Conservation (phyloP, 2,888 invertebrate genomes). For the Melangyna quadrimaculata region DNA sequence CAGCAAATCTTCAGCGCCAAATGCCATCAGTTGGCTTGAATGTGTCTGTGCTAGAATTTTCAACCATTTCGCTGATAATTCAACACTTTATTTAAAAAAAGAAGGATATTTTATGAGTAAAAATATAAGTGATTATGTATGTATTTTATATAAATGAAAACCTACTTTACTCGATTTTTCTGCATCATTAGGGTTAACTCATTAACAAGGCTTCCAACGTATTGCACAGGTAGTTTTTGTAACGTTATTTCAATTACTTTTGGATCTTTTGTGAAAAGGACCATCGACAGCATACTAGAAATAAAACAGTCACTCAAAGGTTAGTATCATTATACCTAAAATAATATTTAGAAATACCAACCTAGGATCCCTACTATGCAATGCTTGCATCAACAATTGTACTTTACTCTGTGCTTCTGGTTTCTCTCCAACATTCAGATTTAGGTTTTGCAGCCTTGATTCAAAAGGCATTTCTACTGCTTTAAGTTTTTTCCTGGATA, state of each 20-base stretch:
- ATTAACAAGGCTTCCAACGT: slow-evolving; percentile 87
- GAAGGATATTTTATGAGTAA: not conserved
- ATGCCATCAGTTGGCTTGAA: slow-evolving; percentile 79
- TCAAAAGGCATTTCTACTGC: slow-evolving; percentile 86
- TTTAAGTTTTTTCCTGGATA: slow-evolving; percentile 76
- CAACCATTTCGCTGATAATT: slow-evolving; percentile 78
- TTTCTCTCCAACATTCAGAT: slow-evolving; percentile 82
- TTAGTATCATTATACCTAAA: not conserved
- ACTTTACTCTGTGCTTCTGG: slow-evolving; percentile 88
- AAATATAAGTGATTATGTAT: not conserved
- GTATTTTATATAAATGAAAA: not conserved
- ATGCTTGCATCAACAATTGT: slow-evolving; percentile 90
- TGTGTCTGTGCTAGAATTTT: slow-evolving; percentile 77
- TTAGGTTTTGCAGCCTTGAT: slow-evolving; percentile 89
- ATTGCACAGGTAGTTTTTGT: slow-evolving; percentile 88
- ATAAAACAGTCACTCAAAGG: not conserved
- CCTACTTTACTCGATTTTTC: slow-evolving; percentile 81
- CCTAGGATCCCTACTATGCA: slow-evolving; percentile 91
- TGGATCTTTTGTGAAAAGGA: slow-evolving; percentile 86
- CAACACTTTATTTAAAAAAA: slow-evolving; percentile 75
- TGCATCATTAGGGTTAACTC: slow-evolving; percentile 87
- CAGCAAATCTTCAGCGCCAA: slow-evolving; percentile 78
- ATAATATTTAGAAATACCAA: slow-evolving; percentile 75
- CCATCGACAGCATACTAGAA: slow-evolving; percentile 86
- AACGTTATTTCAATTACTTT: slow-evolving; percentile 88